Conservation (phyloP, 2,113 vertebrate species). For the Spea multiplicata region DNA sequence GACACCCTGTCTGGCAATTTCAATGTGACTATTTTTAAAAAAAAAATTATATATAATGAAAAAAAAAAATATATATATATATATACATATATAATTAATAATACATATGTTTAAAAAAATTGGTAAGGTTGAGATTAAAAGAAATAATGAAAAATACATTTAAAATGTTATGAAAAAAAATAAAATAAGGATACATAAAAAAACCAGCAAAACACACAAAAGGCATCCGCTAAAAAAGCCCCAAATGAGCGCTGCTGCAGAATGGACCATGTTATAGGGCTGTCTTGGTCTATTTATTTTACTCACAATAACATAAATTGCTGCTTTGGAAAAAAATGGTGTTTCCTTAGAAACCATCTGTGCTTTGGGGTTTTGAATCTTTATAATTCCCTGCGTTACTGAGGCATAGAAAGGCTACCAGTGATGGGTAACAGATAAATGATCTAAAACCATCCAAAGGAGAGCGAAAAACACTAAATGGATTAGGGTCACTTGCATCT, state of each 20-base stretch:
- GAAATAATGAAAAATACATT: neutral
- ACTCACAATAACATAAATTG: conserved; percentile 50
- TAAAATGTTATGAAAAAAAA: neutral
- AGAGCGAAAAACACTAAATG: conserved; percentile 23
- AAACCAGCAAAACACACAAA: neutral
- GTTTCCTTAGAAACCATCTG: conserved; percentile 57
- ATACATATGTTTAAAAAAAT: neutral
- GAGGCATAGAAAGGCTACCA: neutral
- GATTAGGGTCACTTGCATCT: conserved; percentile 19
- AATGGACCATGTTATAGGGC: conserved; percentile 57
- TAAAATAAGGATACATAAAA: neutral
- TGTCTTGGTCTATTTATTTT: conserved; percentile 55
- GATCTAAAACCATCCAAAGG: conserved; percentile 9
- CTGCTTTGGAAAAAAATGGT: conserved; percentile 52
- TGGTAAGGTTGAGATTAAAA: neutral
- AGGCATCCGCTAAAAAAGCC: conserved; percentile 53
- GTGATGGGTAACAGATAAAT: conserved; percentile 12
- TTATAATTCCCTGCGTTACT: conserved; percentile 32
- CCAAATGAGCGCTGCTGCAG: conserved; percentile 47
- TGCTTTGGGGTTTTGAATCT: conserved; percentile 37
- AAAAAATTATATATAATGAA: neutral
- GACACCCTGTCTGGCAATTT: neutral
- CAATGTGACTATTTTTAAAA: neutral
- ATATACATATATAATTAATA: neutral
- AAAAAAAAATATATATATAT: neutral